These are phyloP conservation scores for Acleris sparsana DNA, from an alignment of 2,888 invertebrate species.

Conservation along the genomic window DNA sequence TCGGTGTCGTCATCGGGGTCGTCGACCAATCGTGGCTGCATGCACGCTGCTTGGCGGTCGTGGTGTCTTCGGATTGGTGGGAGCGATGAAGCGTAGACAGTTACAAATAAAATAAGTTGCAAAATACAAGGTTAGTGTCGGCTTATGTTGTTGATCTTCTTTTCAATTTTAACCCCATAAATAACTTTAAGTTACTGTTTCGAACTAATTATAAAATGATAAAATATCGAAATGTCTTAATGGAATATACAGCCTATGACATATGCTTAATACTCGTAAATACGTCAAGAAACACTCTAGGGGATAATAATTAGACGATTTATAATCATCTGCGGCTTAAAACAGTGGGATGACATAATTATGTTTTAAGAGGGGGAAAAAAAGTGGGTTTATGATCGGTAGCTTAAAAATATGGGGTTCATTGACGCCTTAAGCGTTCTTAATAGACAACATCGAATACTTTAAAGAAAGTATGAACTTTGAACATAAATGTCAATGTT, in stretches of 20 bases:
- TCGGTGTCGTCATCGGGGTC: no score
- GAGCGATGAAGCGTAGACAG: no score
- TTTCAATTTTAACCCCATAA: not conserved
- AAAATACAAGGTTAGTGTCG: no score
- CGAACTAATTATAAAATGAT: not conserved
- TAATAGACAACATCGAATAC: conserved; percentile 15
- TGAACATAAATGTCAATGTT: no score
- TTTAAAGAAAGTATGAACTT: not conserved
- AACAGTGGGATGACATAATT: conserved; percentile 63
- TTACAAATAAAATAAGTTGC: no score
- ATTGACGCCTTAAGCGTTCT: conserved; percentile 26
- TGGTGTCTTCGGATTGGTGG: no score
- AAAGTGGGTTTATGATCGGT: conserved; percentile 39
- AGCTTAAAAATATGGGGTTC: conserved; percentile 33
- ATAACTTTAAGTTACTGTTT: not conserved
- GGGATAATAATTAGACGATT: conserved; percentile 62
- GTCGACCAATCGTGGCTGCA: no score
- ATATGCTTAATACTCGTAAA: conserved; percentile 48
- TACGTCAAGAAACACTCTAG: conserved; percentile 52
- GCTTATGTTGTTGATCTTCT: conserved; percentile 17
- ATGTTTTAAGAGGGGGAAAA: conserved; percentile 49
- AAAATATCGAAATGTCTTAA: conserved; percentile 16
- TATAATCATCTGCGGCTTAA: conserved; percentile 62
- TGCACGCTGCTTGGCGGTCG: no score
- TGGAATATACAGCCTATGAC: conserved; percentile 32